Conservation (phyloP, 2,888 invertebrate genomes). For the Caprella mutica region DNA sequence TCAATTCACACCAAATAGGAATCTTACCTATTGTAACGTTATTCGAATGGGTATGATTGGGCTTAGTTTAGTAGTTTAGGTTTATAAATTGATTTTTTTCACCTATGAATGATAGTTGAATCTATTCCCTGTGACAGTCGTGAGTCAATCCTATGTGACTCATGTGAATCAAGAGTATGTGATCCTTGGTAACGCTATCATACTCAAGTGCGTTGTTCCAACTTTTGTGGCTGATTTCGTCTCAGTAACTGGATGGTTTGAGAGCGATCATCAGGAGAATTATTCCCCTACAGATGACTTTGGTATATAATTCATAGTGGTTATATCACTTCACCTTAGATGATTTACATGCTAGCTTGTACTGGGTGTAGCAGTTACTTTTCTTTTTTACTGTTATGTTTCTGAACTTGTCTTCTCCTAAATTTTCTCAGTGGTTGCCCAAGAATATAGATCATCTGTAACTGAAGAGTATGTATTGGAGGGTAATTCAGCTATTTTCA, state of each 20-base stretch:
- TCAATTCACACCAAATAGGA: too few species aligned
- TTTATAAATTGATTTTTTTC: too few species aligned
- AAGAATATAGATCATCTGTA: constrained; percentile 70
- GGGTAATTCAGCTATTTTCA: constrained; percentile 33
- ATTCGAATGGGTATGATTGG: too few species aligned
- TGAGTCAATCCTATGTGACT: constrained; percentile 72
- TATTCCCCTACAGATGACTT: constrained; percentile 11
- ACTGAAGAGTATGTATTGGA: constrained; percentile 73
- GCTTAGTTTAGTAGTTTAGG: too few species aligned
- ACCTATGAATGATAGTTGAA: background rate
- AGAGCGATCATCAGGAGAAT: constrained; percentile 12
- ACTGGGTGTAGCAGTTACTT: background rate
- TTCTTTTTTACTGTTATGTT: too few species aligned
- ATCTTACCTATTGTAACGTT: too few species aligned
- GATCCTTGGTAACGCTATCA: constrained; percentile 66
- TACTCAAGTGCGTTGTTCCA: constrained; percentile 67
- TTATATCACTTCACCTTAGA: background rate
- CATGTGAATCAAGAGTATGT: constrained; percentile 77
- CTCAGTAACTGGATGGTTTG: constrained; percentile 44
- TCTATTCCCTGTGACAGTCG: constrained; percentile 38
- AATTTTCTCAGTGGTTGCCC: constrained; percentile 61
- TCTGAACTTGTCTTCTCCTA: too few species aligned
- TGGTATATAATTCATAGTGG: constrained; percentile 10
- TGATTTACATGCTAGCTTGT: background rate
- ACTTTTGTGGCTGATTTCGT: constrained; percentile 78